Evolutionary conservation across 2,113 vertebrate species (phyloP).

Genomic region (Catagonus wagneri): DNA sequence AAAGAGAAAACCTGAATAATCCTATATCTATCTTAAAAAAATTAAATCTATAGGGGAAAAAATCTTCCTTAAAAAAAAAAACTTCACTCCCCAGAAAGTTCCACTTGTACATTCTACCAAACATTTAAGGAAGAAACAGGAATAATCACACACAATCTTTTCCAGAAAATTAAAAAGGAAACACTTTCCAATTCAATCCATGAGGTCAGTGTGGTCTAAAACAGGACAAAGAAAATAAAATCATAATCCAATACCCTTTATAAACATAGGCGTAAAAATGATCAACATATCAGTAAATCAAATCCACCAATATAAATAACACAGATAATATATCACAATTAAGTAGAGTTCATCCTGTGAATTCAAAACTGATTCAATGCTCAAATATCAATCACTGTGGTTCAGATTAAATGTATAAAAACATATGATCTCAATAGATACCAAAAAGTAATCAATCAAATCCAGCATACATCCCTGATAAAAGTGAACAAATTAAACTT

Average conservation of each 20-base stretch:
- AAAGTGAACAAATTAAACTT: not conserved
- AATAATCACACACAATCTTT: not conserved
- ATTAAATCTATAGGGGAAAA: not conserved
- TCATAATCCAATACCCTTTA: not conserved
- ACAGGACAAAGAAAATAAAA: not conserved
- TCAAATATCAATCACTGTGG: not conserved
- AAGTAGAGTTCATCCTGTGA: not conserved
- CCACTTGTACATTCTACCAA: not conserved
- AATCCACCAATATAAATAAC: not conserved
- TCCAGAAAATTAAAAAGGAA: not conserved
- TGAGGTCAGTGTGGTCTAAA: not conserved
- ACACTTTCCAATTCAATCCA: not conserved
- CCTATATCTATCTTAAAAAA: not conserved
- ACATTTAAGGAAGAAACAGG: not conserved
- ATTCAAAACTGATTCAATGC: not conserved
- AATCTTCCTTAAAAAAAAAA: not conserved
- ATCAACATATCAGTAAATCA: not conserved
- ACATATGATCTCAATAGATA: not conserved
- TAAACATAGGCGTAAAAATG: not conserved
- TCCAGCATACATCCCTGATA: not conserved
- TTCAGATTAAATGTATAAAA: not conserved
- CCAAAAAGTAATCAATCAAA: not conserved
- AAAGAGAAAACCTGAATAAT: not conserved
- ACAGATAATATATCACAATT: not conserved
- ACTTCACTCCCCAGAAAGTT: not conserved